phyloP scores from a whole-genome alignment of 2,888 invertebrate genomes.

The Epinotia demarniana region DNA sequence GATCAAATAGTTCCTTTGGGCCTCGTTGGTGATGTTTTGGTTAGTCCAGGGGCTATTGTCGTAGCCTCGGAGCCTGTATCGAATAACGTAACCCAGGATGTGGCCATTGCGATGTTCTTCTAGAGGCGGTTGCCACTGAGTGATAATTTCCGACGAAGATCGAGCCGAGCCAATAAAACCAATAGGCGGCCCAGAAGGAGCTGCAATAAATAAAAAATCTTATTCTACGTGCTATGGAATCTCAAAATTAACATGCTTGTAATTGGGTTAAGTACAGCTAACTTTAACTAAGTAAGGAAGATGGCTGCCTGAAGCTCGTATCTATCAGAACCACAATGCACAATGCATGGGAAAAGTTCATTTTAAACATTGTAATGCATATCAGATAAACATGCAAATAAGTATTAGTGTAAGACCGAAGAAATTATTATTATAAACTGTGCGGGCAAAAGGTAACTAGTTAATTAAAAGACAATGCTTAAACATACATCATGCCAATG shows the following conservation, averaged over 20 bases:
- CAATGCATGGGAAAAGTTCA: conserved; percentile 34
- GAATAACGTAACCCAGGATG: conserved; percentile 96
- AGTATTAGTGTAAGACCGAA: conserved; percentile 18
- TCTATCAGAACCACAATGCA: conserved; percentile 26
- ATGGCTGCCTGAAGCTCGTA: conserved; percentile 7
- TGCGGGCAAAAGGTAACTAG: conserved; percentile 25
- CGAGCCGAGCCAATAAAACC: conserved; percentile 98
- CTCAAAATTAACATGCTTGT: conserved; percentile 20
- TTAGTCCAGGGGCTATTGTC: conserved; percentile 96
- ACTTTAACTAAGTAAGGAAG: not conserved
- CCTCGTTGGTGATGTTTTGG: conserved; percentile 96
- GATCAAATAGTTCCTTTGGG: conserved; percentile 95
- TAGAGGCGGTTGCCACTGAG: conserved; percentile 98
- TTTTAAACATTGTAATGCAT: conserved; percentile 18
- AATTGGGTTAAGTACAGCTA: conserved; percentile 1
- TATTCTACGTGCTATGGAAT: not conserved
- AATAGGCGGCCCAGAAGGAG: conserved; percentile 97
- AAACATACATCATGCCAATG: conserved; percentile 33
- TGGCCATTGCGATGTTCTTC: conserved; percentile 98
- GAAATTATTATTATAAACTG: conserved; percentile 13
- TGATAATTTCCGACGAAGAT: conserved; percentile 97
- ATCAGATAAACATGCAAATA: conserved; percentile 36
- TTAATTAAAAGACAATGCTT: conserved; percentile 11
- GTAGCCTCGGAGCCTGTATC: conserved; percentile 96
- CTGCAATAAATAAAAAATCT: conserved; percentile 74